phyloP scores from a whole-genome alignment of 2,797 vertebrate species.

The Chaunax sp. region DNA sequence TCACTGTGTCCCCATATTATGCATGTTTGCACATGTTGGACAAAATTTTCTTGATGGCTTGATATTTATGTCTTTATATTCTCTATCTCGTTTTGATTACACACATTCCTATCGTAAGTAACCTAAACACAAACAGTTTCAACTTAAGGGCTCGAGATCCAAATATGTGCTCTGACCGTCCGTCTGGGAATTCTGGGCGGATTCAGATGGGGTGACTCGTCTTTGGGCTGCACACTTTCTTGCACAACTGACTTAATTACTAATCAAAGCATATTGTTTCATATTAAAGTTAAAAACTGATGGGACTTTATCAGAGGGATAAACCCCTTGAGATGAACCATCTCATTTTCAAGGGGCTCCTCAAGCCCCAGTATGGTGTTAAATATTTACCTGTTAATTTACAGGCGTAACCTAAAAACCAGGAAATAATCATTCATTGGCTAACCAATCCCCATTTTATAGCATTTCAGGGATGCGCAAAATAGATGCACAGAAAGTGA shows the following conservation, averaged over 20 bases:
- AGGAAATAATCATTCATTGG: too few species aligned
- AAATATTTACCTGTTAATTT: neutral
- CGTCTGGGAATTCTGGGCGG: conserved; percentile 23
- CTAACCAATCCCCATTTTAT: neutral
- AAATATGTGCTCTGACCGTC: neutral
- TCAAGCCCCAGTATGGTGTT: too few species aligned
- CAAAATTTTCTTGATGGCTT: conserved; percentile 5
- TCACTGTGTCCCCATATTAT: neutral
- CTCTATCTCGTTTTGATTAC: conserved; percentile 5
- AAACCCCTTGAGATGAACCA: too few species aligned
- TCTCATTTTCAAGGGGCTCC: too few species aligned
- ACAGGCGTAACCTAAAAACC: neutral
- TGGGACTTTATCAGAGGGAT: too few species aligned
- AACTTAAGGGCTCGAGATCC: conserved; percentile 4
- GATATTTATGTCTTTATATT: neutral
- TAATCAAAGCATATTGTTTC: conserved; percentile 7
- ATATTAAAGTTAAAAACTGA: conserved; percentile 6
- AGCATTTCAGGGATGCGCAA: neutral
- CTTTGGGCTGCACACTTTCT: conserved; percentile 22
- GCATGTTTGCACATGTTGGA: conserved; percentile 9
- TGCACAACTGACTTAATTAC: conserved; percentile 3
- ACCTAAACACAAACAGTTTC: neutral
- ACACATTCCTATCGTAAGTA: conserved; percentile 1
- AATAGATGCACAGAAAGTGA: neutral
- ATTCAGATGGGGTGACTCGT: conserved; percentile 40